Base-by-base conservation (phyloP, 2,797 vertebrate genomes). In the Melanotaenia parkinsoni region DNA sequence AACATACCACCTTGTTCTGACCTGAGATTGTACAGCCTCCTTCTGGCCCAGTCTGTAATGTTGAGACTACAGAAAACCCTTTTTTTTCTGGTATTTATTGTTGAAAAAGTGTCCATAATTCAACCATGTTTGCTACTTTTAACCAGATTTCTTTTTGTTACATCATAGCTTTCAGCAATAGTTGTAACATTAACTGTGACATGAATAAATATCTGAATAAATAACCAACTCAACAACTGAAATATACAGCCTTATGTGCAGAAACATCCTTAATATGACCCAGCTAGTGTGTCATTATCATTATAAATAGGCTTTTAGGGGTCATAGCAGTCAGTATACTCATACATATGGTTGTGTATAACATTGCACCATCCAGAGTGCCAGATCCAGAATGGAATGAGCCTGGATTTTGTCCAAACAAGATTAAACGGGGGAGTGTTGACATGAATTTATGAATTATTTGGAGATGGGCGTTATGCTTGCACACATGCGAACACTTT, bases 341-440 rank as follows among this genome's bases (percentile, higher is more conserved):
- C 57, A 61, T 58, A 53, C 83, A 72, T 80, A 32, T 76, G 73
- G 72, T 71, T 60, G 73, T 50, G 75, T 58, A 77, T 61, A 57
- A 73, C 67, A 51, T 72, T 26, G 35, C 24, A 30, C 53, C 73
- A 22, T 51, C 53, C 28, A 56, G 13, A 28, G 26, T 60, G 64
- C 76, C 51, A 37, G 79, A 86, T 83, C 75, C 63, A 47, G 72
- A 71, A 12, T 71, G 74, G 80, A 85, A 79, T 81, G 83, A 77
- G 85, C 58, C 84, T 90, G 86, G 81, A 76, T 82, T 83, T 54
- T 79, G 79, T 90, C 81, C 84, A 88, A 86, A 87, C 79, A 76
- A 85, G 80, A 90, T 89, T 86, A 88, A 87, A 88, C 61, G 64
- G 24, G 56, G 67, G 70, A 75, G 77, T 79, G 86, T 89, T 85